Evolutionary conservation across 2,888 invertebrate genomes (phyloP).

Genomic region (Altica lythri): DNA sequence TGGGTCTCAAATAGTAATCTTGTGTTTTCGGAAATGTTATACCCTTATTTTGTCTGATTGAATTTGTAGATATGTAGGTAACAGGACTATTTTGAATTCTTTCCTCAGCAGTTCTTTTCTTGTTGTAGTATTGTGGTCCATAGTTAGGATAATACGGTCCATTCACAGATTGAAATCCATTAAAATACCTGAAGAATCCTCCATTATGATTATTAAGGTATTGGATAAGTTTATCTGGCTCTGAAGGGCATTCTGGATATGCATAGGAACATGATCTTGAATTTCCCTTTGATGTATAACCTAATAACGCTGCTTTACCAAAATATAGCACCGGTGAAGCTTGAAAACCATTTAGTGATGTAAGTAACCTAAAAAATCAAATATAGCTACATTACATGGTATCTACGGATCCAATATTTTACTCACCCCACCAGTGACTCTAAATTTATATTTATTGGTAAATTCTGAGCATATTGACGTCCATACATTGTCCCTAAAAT

Average conservation of each 20-base stretch:
- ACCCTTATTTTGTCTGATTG: conserved; percentile 20
- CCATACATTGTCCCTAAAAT: conserved; percentile 31
- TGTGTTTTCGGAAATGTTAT: conserved; percentile 28
- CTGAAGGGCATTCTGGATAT: conserved; percentile 75
- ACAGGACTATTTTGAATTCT: conserved; percentile 36
- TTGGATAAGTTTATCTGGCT: conserved; percentile 72
- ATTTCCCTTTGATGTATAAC: conserved; percentile 70
- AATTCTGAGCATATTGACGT: conserved; percentile 42
- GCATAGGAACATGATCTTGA: conserved; percentile 64
- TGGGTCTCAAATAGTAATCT: conserved; percentile 15
- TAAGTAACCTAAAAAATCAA: conserved; percentile 35
- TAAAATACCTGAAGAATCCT: conserved; percentile 82
- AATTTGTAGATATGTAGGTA: conserved; percentile 11
- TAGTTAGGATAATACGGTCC: conserved; percentile 16
- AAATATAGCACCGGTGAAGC: conserved; percentile 73
- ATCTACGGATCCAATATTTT: background rate
- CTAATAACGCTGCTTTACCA: conserved; percentile 76
- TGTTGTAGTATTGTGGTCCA: background rate
- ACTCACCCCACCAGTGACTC: conserved; percentile 67
- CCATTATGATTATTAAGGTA: conserved; percentile 86
- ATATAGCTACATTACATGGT: background rate
- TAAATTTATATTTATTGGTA: conserved; percentile 58
- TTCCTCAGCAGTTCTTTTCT: conserved; percentile 31
- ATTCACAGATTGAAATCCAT: conserved; percentile 57
- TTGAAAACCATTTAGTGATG: conserved; percentile 55